Conservation (phyloP, 64 coral and sea anemone genomes). For the Porites australiensis region DNA sequence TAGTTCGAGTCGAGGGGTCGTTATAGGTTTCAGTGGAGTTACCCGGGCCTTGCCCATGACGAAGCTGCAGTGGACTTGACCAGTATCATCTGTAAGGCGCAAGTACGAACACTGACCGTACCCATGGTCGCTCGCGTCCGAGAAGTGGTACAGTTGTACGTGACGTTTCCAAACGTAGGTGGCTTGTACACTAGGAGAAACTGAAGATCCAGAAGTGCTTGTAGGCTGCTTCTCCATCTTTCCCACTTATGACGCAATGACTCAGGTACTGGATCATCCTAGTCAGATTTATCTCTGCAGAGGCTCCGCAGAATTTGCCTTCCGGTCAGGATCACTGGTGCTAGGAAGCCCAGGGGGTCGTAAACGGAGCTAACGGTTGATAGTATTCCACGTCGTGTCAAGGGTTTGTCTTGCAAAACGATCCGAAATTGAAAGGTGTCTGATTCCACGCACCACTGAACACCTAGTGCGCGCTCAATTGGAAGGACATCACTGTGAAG, state of each 20-base stretch:
- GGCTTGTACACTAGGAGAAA: conserved; percentile 23
- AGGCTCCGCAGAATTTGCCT: conserved; percentile 29
- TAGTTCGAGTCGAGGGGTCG: conserved; percentile 16
- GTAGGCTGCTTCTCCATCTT: conserved; percentile 19
- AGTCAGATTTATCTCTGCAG: conserved; percentile 11
- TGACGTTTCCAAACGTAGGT: conserved; percentile 1
- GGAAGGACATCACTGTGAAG: neutral
- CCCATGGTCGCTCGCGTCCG: conserved; percentile 35
- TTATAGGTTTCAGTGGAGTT: conserved; percentile 16
- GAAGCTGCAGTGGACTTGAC: conserved; percentile 33
- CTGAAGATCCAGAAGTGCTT: conserved; percentile 11
- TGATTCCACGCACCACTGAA: conserved; percentile 4
- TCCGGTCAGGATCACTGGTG: conserved; percentile 10
- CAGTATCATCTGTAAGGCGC: neutral
- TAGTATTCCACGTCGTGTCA: conserved; percentile 8
- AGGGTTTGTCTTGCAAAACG: neutral
- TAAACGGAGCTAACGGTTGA: conserved; percentile 9
- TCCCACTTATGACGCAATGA: conserved; percentile 2
- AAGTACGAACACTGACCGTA: conserved; percentile 55
- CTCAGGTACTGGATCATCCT: conserved; percentile 32
- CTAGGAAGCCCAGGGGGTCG: conserved; percentile 32
- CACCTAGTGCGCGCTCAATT: conserved; percentile 1
- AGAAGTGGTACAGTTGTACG: conserved; percentile 30
- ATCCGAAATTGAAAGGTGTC: conserved; percentile 7
- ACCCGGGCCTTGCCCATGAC: conserved; percentile 24